Evolutionary conservation across 2,888 invertebrate genomes (phyloP), one percentile per base, ranked within the genome.

Genomic region (Omphaloscelis lunosa): DNA sequence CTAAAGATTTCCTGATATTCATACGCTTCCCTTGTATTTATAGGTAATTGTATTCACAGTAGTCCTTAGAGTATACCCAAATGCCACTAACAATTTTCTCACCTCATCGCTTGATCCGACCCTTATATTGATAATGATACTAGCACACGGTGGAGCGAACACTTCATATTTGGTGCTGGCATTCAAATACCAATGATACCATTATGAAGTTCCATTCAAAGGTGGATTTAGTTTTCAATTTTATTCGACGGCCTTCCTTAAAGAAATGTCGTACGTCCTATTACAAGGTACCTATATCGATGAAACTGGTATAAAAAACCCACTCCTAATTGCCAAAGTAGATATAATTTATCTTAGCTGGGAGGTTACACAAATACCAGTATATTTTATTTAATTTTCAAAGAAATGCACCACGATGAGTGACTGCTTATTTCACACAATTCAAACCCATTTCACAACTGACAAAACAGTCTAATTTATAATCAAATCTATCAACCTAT

Each of bases 401-500:
- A 75, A 15, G 2, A 45, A 56, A 45, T 45, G 1, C 15, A 12
- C 6, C 12, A 58, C 27, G 20, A 27, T 45, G 27, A 2, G 34
- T 23, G 9, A 5, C 15, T 39, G 9, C 3, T 6, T 1, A 51
- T 8, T 77, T 15, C 2, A 65, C 53, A 17, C 5, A 67, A 67
- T 51, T 51, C 61, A 67, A 77, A 83, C 29, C 27, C 29, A 45
- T 56, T 56, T 61, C 6, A 66, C 27, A 62, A 51, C 23, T 34
- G 34, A 84, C 59, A 15, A 56, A 48, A 34, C 72, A 72, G 39
- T 34, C 27, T 15, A 41, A 23, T 65, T 65, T 53, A 41, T 39
- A 68, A 51, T 53, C 34, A 83, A 79, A 53, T 61, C 29, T 61
- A 79, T 23, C 27, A 80, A 71, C 58, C 75, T 85, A 65, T 75